These are phyloP conservation scores for Platygyra sinensis DNA, from an alignment of 64 coral and sea anemone genomes.

Conservation along the genomic window DNA sequence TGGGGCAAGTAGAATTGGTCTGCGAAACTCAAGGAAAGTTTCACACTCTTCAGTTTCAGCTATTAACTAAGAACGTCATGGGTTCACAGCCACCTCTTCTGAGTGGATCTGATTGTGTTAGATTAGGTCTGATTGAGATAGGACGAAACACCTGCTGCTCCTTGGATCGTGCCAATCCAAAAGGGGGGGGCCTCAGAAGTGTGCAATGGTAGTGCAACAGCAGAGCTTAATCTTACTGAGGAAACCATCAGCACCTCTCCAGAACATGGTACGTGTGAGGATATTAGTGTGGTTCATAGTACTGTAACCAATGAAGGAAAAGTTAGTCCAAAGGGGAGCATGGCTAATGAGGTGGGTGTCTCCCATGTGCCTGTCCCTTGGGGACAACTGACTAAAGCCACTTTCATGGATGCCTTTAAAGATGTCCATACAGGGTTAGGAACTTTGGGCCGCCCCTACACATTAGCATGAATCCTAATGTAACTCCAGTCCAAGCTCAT, in stretches of 20 bases:
- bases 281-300: no score
- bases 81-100: slow-evolving; percentile 60
- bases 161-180: no score
- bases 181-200: neutral
- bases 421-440: slow-evolving; percentile 57
- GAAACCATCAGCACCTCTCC: no score
- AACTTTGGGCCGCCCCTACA: slow-evolving; percentile 55
- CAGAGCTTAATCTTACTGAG: no score
- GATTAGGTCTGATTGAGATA: no score
- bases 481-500: slow-evolving; percentile 51
- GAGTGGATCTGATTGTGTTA: neutral
- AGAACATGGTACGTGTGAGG: no score
- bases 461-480: slow-evolving; percentile 53
- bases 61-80: slow-evolving; percentile 50
- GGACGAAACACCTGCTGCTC: no score
- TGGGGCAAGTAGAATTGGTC: slow-evolving; percentile 55
- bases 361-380: slow-evolving; percentile 33
- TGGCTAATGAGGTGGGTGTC: neutral
- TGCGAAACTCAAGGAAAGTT: slow-evolving; percentile 43
- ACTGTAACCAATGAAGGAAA: no score
- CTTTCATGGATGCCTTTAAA: slow-evolving; percentile 34
- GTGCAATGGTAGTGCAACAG: neutral
- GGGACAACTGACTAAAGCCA: slow-evolving; percentile 32
- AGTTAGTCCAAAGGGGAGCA: no score
- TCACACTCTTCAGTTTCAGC: slow-evolving; percentile 53